These are phyloP conservation scores for Brienomyrus brachyistius DNA, from an alignment of 2,113 vertebrate genomes.

Conservation along the genomic window DNA sequence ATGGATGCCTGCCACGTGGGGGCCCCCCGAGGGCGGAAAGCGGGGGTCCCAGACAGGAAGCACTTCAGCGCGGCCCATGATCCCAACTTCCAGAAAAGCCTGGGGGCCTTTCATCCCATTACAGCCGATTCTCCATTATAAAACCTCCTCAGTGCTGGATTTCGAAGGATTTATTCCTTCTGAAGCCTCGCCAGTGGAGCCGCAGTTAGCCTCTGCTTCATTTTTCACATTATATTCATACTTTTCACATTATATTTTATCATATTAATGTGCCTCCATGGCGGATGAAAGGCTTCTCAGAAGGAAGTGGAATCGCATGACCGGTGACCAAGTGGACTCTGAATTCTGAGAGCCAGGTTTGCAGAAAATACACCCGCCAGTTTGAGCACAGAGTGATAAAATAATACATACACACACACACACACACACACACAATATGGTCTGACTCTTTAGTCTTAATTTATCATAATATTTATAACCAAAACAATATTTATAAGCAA, in stretches of 20 bases:
- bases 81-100: neutral
- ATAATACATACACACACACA: neutral
- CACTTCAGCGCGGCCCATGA: neutral
- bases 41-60: neutral
- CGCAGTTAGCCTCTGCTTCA: neutral
- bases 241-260: constrained; percentile 11
- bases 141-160: neutral
- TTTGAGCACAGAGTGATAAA: neutral
- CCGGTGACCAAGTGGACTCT: neutral
- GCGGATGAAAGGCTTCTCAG: neutral
- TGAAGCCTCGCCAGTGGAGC: neutral
- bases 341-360: neutral
- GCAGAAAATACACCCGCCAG: neutral
- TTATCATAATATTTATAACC: too few relatives aligned
- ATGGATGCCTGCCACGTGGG: neutral
- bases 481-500: neutral
- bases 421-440: too few relatives aligned
- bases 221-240: constrained; percentile 9
- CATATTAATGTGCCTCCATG: neutral
- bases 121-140: neutral
- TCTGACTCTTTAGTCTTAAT: too few relatives aligned
- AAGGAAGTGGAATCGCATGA: neutral
- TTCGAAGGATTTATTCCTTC: neutral
- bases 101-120: constrained; percentile 6
- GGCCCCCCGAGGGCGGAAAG: neutral